Percentiles rank a stretch among this genome's conserved stretches.
Evolutionary conservation across 2,888 invertebrate genomes (phyloP).

Genomic region (Hesperia comma): DNA sequence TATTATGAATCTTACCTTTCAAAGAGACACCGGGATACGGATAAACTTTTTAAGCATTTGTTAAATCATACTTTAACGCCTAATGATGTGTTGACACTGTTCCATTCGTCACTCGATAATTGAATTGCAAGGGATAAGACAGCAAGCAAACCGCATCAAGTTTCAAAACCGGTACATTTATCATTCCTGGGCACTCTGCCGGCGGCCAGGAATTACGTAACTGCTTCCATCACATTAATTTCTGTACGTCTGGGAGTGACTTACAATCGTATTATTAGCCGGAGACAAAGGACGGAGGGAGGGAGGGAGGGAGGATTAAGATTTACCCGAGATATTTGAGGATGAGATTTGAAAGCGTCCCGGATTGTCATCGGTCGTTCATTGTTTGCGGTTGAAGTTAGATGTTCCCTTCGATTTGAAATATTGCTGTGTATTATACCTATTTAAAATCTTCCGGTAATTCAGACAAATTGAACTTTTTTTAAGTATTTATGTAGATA

Average conservation of each 20-base stretch:
- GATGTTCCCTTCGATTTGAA: constrained; percentile 17
- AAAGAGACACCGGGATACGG: too few species aligned
- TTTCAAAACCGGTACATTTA: constrained; percentile 47
- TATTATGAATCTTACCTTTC: too few species aligned
- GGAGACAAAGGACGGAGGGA: constrained; percentile 51
- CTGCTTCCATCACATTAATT: constrained; percentile 68
- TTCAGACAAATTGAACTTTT: background rate
- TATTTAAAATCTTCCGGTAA: constrained; percentile 16
- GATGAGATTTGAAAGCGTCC: constrained; percentile 66
- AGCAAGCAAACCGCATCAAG: background rate
- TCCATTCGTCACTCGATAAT: constrained; percentile 7
- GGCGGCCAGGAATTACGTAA: constrained; percentile 56
- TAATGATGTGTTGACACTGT: background rate
- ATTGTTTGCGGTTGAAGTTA: constrained; percentile 36
- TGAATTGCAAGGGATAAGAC: background rate
- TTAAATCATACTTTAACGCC: background rate
- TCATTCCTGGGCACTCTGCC: constrained; percentile 47
- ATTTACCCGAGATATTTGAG: constrained; percentile 74
- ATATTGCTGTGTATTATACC: constrained; percentile 1
- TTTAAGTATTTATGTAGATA: too few species aligned
- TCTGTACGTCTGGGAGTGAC: constrained; percentile 62
- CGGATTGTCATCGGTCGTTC: constrained; percentile 39
- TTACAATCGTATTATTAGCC: constrained; percentile 65
- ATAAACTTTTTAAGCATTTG: too few species aligned
- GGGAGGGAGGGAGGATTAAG: constrained; percentile 59